phyloP scores from a whole-genome alignment of 1,140 invertebrate genomes.

The Lordiphosa mommai region DNA sequence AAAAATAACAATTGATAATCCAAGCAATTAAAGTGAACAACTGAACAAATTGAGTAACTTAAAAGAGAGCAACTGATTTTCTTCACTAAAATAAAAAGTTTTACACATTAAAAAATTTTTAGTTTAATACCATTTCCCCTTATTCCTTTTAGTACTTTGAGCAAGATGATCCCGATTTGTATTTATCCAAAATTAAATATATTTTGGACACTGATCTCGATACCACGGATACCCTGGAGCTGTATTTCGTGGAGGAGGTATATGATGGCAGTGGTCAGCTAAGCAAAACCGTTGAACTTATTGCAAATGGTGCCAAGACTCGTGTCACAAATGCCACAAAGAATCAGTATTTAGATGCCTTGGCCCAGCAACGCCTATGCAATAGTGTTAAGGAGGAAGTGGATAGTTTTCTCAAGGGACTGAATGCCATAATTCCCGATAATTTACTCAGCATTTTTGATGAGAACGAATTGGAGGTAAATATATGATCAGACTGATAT shows the following conservation, averaged over 20 bases:
- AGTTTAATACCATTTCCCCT: neutral
- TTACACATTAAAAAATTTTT: neutral
- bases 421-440: constrained; percentile 94
- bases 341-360: constrained; percentile 88
- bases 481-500: neutral
- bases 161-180: constrained; percentile 96
- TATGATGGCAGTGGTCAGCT: constrained; percentile 90
- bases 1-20: too few relatives aligned
- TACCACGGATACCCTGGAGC: constrained; percentile 86
- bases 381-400: constrained; percentile 91
- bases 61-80: too few relatives aligned
- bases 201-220: constrained; percentile 93
- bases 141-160: constrained; percentile 89
- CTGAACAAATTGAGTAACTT: too few relatives aligned
- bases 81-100: too few relatives aligned
- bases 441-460: constrained; percentile 96
- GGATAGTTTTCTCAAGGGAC: constrained; percentile 92
- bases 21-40: too few relatives aligned
- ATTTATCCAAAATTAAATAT: constrained; percentile 94
- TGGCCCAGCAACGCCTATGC: constrained; percentile 93
- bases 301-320: constrained; percentile 86
- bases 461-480: constrained; percentile 96
- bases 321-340: constrained; percentile 77
- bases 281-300: constrained; percentile 86
- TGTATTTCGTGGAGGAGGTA: constrained; percentile 93